These are phyloP conservation scores for Enteromius unitaeniatus DNA, from an alignment of 2,797 vertebrate genomes.

Conservation along the genomic window DNA sequence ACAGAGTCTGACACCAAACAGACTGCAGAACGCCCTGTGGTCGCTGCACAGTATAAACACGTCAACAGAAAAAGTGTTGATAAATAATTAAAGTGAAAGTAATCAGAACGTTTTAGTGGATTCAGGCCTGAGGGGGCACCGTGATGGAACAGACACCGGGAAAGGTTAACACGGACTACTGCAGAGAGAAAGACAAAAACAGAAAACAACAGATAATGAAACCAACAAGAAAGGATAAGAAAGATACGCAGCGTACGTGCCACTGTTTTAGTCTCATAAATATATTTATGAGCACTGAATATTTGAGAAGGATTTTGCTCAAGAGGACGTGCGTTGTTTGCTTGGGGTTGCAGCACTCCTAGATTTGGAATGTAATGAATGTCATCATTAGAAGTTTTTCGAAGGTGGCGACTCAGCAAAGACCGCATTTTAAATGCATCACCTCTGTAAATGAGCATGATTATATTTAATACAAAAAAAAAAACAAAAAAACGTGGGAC, in stretches of 20 bases:
- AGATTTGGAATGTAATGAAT: constrained; percentile 47
- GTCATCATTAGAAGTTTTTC: constrained; percentile 49
- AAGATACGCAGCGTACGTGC: background rate
- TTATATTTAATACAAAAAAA: background rate
- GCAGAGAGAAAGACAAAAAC: constrained; percentile 8
- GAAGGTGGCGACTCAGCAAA: constrained; percentile 50
- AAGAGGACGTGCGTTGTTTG: constrained; percentile 31
- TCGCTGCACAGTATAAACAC: constrained; percentile 63
- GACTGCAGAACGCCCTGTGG: constrained; percentile 21
- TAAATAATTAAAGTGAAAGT: constrained; percentile 66
- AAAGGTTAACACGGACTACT: constrained; percentile 28
- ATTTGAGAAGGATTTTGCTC: constrained; percentile 32
- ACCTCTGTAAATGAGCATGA: background rate
- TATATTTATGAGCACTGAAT: constrained; percentile 42
- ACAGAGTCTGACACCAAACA: constrained; percentile 62
- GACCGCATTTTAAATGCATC: constrained; percentile 9
- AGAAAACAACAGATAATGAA: constrained; percentile 32
- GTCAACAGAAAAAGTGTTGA: constrained; percentile 54
- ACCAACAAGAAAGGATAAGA: background rate
- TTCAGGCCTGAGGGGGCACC: background rate
- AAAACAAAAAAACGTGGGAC: background rate
- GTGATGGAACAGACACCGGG: constrained; percentile 4
- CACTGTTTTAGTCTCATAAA: constrained; percentile 33
- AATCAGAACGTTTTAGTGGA: constrained; percentile 56
- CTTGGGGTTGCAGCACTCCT: constrained; percentile 25